phyloP scores from a whole-genome alignment of 2,113 vertebrate genomes.

The Lates calcarifer region DNA sequence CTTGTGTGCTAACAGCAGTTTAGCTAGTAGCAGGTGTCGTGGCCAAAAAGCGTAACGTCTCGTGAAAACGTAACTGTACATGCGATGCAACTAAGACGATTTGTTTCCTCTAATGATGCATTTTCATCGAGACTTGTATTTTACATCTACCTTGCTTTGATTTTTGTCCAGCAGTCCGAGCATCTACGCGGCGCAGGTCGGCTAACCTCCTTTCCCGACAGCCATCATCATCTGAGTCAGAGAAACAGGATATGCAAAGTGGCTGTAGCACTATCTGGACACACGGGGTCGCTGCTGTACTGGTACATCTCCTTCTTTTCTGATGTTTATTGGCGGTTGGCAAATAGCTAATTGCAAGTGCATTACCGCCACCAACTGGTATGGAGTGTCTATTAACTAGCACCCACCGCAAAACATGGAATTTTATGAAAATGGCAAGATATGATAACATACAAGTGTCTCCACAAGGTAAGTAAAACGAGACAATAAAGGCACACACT shows the following conservation, averaged over 20 bases:
- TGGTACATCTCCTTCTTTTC: no score
- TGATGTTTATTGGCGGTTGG: no score
- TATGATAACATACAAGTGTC: no score
- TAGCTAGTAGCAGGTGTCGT: slow-evolving; percentile 49
- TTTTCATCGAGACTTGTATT: no score
- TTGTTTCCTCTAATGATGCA: rapidly evolving
- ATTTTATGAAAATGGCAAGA: no score
- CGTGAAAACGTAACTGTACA: neutral
- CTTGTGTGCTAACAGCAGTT: slow-evolving; percentile 50
- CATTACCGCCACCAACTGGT: no score
- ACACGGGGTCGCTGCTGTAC: slow-evolving; percentile 41
- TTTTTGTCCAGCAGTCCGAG: slow-evolving; percentile 26
- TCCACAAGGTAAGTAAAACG: no score
- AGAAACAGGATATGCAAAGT: slow-evolving; percentile 78
- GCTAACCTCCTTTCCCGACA: slow-evolving; percentile 43
- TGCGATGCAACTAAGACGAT: no score
- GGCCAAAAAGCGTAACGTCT: neutral
- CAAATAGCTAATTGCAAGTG: no score
- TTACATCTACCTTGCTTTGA: slow-evolving; percentile 29
- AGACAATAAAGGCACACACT: no score
- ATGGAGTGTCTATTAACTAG: no score
- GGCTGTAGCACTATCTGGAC: neutral
- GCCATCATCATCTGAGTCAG: slow-evolving; percentile 68
- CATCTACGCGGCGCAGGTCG: slow-evolving; percentile 46
- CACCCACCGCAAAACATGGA: no score